Evolutionary conservation across 2,888 invertebrate genomes (phyloP).

Genomic region (Trissoscelio sp.): DNA sequence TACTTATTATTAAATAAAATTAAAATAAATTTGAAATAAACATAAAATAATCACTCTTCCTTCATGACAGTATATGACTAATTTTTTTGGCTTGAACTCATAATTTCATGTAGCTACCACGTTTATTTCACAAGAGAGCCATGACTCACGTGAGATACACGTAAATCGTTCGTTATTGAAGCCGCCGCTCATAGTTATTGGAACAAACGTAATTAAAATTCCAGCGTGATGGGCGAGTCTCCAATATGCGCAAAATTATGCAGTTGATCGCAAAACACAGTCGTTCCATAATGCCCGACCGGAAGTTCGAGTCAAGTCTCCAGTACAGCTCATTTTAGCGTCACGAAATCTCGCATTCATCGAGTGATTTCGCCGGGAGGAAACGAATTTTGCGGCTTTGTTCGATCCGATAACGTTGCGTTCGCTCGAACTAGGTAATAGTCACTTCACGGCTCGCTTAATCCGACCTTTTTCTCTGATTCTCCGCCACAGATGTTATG

Average conservation of each 20-base stretch:
- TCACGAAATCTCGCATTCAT: conserved; percentile 11
- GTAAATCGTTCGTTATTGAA: conserved; percentile 10
- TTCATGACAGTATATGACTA: conserved; percentile 24
- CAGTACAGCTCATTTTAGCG: conserved; percentile 25
- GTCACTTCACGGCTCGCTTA: conserved; percentile 24
- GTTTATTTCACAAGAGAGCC: conserved; percentile 16
- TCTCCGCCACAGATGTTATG: conserved; percentile 44
- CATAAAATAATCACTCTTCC: conserved; percentile 14
- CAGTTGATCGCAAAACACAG: not conserved
- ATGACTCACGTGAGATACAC: conserved; percentile 27
- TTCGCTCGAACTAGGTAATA: not conserved
- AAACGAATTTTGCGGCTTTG: conserved; percentile 44
- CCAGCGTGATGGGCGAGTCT: not conserved
- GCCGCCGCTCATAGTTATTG: conserved; percentile 20
- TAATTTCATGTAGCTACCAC: conserved; percentile 14
- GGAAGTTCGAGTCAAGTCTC: conserved; percentile 21
- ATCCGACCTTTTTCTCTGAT: conserved; percentile 16
- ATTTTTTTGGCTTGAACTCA: conserved; percentile 43
- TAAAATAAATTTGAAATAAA: not conserved
- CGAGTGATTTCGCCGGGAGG: conserved; percentile 15
- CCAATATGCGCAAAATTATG: conserved; percentile 13
- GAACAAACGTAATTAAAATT: conserved; percentile 31
- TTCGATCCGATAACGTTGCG: conserved; percentile 28
- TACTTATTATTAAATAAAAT: too few species aligned
- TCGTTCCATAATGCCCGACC: conserved; percentile 15